phyloP scores from a whole-genome alignment of 2,888 invertebrate genomes.

The Spilarctia lutea region DNA sequence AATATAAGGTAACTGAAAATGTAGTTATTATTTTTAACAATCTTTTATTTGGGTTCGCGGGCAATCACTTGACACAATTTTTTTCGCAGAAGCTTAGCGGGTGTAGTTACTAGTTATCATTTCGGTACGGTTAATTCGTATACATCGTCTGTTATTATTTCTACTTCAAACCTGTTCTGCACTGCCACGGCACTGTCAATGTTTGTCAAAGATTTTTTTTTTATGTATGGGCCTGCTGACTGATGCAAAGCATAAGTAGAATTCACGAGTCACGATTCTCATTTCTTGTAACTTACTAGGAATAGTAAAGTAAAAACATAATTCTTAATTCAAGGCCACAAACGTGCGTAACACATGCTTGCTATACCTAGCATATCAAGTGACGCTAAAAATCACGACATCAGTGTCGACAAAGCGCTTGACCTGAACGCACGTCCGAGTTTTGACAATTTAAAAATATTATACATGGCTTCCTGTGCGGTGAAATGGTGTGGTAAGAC shows the following conservation, averaged over 20 bases:
- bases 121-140: slow-evolving; percentile 71
- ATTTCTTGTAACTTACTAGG: slow-evolving; percentile 8
- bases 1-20: not conserved
- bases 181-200: slow-evolving; percentile 64
- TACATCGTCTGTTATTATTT: slow-evolving; percentile 69
- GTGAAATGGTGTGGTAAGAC: not conserved
- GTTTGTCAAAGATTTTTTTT: slow-evolving; percentile 73
- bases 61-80: slow-evolving; percentile 13
- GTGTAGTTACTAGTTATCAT: slow-evolving; percentile 47
- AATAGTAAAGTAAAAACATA: too few species aligned
- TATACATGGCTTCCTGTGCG: not conserved
- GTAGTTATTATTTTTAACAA: not conserved
- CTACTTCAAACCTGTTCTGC: slow-evolving; percentile 75
- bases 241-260: too few species aligned
- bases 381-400: not conserved
- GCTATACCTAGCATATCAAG: not conserved
- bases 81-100: slow-evolving; percentile 19
- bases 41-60: not conserved
- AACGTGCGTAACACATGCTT: not conserved
- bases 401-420: not conserved
- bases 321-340: too few species aligned
- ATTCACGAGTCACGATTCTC: too few species aligned
- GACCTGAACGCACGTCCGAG: not conserved
- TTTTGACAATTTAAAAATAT: not conserved
- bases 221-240: too few species aligned